Percentiles rank a stretch among this genome's conserved stretches.
These are phyloP conservation scores for Scomber colias DNA, from an alignment of 2,113 vertebrate species.

Conservation along the genomic window DNA sequence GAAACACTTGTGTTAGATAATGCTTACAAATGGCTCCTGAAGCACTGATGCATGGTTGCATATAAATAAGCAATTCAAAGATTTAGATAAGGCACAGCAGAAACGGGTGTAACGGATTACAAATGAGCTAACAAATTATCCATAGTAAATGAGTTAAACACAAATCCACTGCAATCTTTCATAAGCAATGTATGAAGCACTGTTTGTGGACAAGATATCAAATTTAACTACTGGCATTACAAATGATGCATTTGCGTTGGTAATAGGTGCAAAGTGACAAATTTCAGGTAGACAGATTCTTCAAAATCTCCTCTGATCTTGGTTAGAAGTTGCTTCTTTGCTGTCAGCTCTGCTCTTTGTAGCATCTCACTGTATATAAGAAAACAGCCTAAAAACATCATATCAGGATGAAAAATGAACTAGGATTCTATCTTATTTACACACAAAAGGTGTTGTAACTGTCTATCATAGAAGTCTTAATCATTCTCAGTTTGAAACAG, in stretches of 20 bases:
- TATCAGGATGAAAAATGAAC: neutral
- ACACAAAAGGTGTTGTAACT: neutral
- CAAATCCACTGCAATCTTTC: too few species aligned
- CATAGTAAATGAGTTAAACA: slow-evolving; percentile 6
- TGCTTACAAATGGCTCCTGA: slow-evolving; percentile 3
- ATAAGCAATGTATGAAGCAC: neutral
- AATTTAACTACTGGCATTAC: neutral
- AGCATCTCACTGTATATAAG: neutral
- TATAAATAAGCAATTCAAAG: slow-evolving; percentile 15
- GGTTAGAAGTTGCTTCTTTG: neutral
- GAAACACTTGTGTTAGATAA: neutral
- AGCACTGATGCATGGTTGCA: neutral
- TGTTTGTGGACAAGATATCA: neutral
- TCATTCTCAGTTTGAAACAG: too few species aligned
- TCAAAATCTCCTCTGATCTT: slow-evolving; percentile 7
- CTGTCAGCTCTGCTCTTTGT: neutral
- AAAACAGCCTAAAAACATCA: neutral
- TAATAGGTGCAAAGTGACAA: neutral
- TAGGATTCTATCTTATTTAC: too few species aligned
- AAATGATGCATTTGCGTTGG: neutral
- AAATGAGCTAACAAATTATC: slow-evolving; percentile 7
- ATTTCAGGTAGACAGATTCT: neutral
- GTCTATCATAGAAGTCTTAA: too few species aligned
- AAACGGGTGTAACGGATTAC: slow-evolving; percentile 2
- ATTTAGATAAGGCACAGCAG: slow-evolving; percentile 1